Evolutionary conservation across 2,113 vertebrate genomes (phyloP).

Genomic region (Neolamprologus variostigma): DNA sequence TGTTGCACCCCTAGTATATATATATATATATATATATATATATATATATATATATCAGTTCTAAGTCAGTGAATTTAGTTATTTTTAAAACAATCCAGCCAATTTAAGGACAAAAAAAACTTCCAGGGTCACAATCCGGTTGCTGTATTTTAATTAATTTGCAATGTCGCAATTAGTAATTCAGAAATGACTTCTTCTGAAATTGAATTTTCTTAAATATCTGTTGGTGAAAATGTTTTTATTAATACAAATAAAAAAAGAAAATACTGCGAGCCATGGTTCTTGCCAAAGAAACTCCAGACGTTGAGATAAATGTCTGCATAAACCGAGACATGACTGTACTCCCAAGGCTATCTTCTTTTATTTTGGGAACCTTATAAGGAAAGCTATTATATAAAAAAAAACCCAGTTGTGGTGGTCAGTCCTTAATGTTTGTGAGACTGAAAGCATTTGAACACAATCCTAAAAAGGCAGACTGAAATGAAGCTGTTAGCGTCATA

Average conservation of each 20-base stretch:
- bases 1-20: too few relatives aligned
- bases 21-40: too few relatives aligned
- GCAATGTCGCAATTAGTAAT: background rate
- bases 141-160: background rate
- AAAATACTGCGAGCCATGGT: constrained; percentile 4
- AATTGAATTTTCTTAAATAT: background rate
- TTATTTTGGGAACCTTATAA: background rate
- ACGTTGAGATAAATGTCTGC: constrained; percentile 65
- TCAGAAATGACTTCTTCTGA: background rate
- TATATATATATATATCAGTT: too few relatives aligned
- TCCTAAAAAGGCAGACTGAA: constrained; percentile 36
- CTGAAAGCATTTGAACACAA: constrained; percentile 29
- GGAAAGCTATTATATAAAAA: background rate
- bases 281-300: constrained; percentile 59
- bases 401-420: constrained; percentile 61
- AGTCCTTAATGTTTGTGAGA: constrained; percentile 67
- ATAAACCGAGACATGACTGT: constrained; percentile 71
- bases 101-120: background rate
- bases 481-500: constrained; percentile 9
- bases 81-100: background rate
- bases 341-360: constrained; percentile 11
- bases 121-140: background rate
- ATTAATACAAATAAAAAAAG: background rate
- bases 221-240: background rate
- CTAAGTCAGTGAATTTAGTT: background rate